These are phyloP conservation scores for Cepaea nemoralis DNA, from an alignment of 1,140 invertebrate species.

Conservation along the genomic window DNA sequence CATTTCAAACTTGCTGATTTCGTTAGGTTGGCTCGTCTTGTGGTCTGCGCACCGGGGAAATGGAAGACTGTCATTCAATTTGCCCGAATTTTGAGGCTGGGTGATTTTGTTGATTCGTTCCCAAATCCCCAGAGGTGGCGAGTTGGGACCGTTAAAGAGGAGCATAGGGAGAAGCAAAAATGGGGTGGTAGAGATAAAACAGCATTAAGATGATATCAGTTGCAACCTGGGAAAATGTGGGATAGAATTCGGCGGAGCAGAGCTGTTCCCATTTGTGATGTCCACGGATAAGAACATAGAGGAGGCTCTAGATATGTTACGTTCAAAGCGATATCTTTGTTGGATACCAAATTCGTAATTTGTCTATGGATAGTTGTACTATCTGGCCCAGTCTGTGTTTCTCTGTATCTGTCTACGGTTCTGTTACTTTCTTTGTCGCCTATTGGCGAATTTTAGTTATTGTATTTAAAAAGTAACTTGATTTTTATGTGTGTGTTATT, in stretches of 20 bases:
- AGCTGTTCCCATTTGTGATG: background rate
- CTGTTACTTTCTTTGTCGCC: too few relatives aligned
- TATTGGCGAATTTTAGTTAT: too few relatives aligned
- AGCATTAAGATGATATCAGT: background rate
- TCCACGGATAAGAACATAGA: background rate
- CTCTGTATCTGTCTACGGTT: too few relatives aligned
- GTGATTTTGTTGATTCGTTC: slow-evolving; percentile 7
- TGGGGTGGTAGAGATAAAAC: background rate
- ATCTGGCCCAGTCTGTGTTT: too few relatives aligned
- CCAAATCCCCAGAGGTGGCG: background rate
- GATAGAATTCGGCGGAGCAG: background rate
- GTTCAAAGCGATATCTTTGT: background rate
- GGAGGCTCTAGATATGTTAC: background rate
- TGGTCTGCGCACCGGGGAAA: background rate
- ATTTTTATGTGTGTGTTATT: too few relatives aligned
- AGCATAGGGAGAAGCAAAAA: background rate
- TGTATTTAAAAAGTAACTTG: too few relatives aligned
- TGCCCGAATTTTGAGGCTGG: background rate
- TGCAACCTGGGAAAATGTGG: background rate
- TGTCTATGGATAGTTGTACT: too few relatives aligned
- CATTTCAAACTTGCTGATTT: background rate
- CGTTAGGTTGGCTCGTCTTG: background rate
- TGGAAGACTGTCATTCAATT: slow-evolving; percentile 5
- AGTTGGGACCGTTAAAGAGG: background rate
- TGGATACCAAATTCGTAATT: too few relatives aligned